Base-by-base conservation (phyloP, 2,113 vertebrate genomes). In the Tetrax tetrax region DNA sequence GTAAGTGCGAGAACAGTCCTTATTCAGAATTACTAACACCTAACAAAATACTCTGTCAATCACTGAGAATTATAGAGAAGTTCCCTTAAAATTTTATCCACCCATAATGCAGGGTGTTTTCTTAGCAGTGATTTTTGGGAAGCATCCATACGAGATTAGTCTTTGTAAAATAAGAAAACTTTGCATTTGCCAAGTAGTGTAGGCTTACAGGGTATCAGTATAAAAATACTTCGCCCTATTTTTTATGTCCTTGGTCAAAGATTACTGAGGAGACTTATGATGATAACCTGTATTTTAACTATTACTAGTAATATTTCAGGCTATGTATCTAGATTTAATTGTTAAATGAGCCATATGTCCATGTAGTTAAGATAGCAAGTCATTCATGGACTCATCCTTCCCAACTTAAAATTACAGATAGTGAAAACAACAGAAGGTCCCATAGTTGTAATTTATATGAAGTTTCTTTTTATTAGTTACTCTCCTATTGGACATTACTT, bases 201-300 rank as follows among this genome's bases (percentile, higher is more conserved):
- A 97, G 78, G 91, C 75, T 97, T 98, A 96, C 96, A 97, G 69
- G 47, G 33, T 69, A 60, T 96, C 85, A 68, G 89, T 87, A 90
- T 97, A 98, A 97, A 98, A 98, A 97, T 97, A 98, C 61, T 91
- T 93, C 81, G 84, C 84, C 87, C 84, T 74, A 43, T 27, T 91
- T 92, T 93, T 75, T 37, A 7, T 77, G 77, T 78, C 87, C 86
- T 89, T 74, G 29, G 29, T 97, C 53, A 84, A 80, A 80, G 64
- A 45, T 50, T 70, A n/a, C 61, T 83, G 93, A 78, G 76, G 45
- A 87, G 64, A 75, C 35, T 60, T 69, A 63, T 14, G 45, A 17
- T 83, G 37, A 84, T 60, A 94, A 47, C 43, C 18, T 95, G 20
- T 56, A 50, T 66, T 90, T 66, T n/a, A 68, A 28, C 90, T 96